phyloP scores from a whole-genome alignment of 2,888 invertebrate genomes.

The Mythimna pallens region DNA sequence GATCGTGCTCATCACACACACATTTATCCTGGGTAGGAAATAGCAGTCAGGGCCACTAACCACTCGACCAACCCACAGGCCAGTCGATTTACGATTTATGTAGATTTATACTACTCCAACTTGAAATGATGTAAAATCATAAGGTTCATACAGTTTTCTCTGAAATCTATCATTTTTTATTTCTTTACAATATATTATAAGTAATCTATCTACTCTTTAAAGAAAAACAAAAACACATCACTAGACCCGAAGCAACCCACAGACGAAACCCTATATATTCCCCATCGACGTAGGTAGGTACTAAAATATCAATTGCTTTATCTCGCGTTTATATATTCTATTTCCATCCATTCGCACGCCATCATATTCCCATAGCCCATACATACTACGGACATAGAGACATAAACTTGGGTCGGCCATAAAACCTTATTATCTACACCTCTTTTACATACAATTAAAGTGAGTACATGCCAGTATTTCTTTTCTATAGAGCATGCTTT shows the following conservation, averaged over 20 bases:
- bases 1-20: no score
- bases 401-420: constrained; percentile 74
- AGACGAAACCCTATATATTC: constrained; percentile 13
- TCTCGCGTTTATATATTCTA: constrained; percentile 49
- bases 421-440: constrained; percentile 80
- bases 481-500: background rate
- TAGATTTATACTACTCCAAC: no score
- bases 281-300: constrained; percentile 25
- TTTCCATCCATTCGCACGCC: constrained; percentile 54
- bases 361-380: constrained; percentile 56
- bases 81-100: no score
- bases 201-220: background rate
- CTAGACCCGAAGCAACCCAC: background rate
- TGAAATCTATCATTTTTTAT: no score
- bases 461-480: constrained; percentile 59
- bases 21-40: no score
- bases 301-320: constrained; percentile 48
- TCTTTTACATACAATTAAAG: constrained; percentile 84
- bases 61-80: no score
- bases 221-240: background rate
- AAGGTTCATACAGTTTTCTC: no score
- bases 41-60: no score
- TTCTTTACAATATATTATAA: no score
- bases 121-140: no score
- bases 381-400: constrained; percentile 70